Percentiles rank a stretch among this genome's conserved stretches.
Conservation (phyloP, 2,888 invertebrate genomes). For the Aplocera efformata region DNA sequence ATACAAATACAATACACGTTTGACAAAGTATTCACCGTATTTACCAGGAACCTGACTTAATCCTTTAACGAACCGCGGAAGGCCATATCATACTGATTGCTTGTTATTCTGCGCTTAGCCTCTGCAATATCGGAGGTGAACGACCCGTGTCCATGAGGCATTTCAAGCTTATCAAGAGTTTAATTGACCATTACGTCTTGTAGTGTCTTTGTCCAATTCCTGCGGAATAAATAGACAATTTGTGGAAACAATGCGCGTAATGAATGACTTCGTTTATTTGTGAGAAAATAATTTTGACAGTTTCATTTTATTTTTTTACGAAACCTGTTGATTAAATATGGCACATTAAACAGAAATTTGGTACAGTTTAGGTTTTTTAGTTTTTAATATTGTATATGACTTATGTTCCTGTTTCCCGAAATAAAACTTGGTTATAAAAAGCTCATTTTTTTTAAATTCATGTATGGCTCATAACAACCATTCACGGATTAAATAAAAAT, state of each 20-base stretch:
- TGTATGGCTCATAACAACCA: too few relatives aligned
- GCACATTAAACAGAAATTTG: too few relatives aligned
- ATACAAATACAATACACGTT: too few relatives aligned
- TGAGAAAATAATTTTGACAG: too few relatives aligned
- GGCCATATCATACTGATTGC: conserved; percentile 2
- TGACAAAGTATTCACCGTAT: conserved; percentile 1
- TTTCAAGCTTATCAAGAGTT: conserved; percentile 6
- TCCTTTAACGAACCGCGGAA: conserved; percentile 3
- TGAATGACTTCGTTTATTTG: conserved; percentile 1
- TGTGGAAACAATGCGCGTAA: not conserved
- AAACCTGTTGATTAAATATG: too few relatives aligned
- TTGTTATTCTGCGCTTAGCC: conserved; percentile 1
- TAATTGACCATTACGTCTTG: conserved; percentile 1
- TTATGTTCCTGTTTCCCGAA: too few relatives aligned
- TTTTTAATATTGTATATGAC: too few relatives aligned
- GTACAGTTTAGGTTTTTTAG: too few relatives aligned
- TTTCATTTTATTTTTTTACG: too few relatives aligned
- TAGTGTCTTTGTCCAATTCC: not conserved
- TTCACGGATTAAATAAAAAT: too few relatives aligned
- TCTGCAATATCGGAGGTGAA: conserved; percentile 10
- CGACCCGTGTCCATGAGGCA: conserved; percentile 8
- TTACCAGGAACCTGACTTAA: conserved; percentile 2
- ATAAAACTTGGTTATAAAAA: too few relatives aligned
- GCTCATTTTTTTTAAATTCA: too few relatives aligned
- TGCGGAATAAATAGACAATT: not conserved